A percentile compares a stretch with the other conserved stretches of the same genome.
These are phyloP conservation scores for Nyctalus aviator DNA, from an alignment of 2,797 vertebrate genomes.

Conservation along the genomic window DNA sequence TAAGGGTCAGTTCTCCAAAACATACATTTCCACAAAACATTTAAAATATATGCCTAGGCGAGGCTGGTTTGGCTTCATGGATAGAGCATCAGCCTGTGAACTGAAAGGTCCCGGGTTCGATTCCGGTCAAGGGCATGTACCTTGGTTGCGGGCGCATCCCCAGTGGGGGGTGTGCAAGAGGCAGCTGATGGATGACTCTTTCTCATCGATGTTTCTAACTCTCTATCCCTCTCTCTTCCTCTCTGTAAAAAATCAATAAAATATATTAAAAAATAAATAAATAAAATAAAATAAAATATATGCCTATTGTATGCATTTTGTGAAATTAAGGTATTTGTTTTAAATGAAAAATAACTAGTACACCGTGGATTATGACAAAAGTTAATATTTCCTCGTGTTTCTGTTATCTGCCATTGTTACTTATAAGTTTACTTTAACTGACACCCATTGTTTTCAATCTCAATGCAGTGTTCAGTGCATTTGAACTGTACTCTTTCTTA, in stretches of 20 bases:
- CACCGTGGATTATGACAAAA: neutral
- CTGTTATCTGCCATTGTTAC: neutral
- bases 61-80: too few species aligned
- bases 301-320: neutral
- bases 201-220: too few species aligned
- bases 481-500: neutral
- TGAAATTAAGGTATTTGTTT: slow-evolving; percentile 3
- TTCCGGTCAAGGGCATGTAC: too few species aligned
- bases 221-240: too few species aligned
- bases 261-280: too few species aligned
- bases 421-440: neutral
- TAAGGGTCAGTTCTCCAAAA: neutral
- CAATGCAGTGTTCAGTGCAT: neutral
- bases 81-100: too few species aligned
- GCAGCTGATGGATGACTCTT: too few species aligned
- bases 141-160: too few species aligned
- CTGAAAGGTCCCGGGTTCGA: too few species aligned
- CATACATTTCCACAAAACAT: slow-evolving; percentile 11
- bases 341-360: slow-evolving; percentile 18
- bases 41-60: neutral
- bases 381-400: neutral
- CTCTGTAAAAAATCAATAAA: too few species aligned
- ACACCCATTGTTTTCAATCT: neutral
- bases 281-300: too few species aligned
- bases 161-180: too few species aligned